Evolutionary conservation across 2,113 vertebrate species (phyloP).

Genomic region (Serilophus lunatus): DNA sequence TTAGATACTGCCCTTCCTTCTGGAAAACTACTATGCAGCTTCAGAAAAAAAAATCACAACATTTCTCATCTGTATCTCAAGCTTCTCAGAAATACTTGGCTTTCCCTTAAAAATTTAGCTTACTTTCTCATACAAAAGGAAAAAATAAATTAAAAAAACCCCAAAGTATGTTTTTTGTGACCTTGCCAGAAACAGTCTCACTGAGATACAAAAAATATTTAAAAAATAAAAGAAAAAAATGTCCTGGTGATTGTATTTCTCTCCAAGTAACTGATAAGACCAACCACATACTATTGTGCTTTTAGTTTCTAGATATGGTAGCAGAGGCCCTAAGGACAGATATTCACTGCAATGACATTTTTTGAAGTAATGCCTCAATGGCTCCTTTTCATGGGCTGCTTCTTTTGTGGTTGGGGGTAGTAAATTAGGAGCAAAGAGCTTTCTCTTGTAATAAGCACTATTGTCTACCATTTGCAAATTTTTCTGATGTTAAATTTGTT

Average conservation of each 20-base stretch:
- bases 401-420: background rate
- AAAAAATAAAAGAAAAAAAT: background rate
- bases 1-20: background rate
- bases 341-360: background rate
- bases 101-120: background rate
- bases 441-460: background rate
- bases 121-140: background rate
- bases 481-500: background rate
- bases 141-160: background rate
- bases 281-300: background rate
- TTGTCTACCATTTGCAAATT: background rate
- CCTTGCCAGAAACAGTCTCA: background rate
- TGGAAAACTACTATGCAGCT: background rate
- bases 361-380: background rate
- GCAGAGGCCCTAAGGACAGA: background rate
- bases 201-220: background rate
- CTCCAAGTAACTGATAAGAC: background rate
- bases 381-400: background rate
- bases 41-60: background rate
- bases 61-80: background rate
- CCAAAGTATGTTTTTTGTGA: background rate
- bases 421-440: background rate
- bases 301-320: background rate
- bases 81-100: background rate
- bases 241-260: background rate